Evolutionary conservation across 2,888 invertebrate species (phyloP), one percentile per base, ranked within the genome.

Genomic region (Microctonus brassicae): DNA sequence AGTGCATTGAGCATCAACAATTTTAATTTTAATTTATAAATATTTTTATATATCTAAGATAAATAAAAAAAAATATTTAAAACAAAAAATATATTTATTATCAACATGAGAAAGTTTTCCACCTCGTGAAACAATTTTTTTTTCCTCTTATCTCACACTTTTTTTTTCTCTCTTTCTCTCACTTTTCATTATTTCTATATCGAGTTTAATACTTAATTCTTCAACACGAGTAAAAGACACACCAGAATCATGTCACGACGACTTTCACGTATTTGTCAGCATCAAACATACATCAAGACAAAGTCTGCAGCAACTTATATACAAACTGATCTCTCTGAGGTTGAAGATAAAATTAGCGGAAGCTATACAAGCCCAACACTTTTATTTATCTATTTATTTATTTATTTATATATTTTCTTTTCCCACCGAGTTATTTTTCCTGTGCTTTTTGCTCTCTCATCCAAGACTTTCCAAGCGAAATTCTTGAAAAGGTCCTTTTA

Each of bases 331-430:
- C 65, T 10, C 26, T 13, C 17, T 39, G 57, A 42, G 58, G 66
- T 58, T 39, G 39, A 22, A 55, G 34, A 71, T 73, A 60, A 73
- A 76, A 76, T 76, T 75, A 74, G 69, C 75, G 69, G 73, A 55
- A 71, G 69, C 64, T 60, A 61, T 55, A 24, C 34, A 75, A 17
- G 61, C 72, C 55, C n/a, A n/a, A n/a, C n/a, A n/a, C n/a, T n/a
- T n/a, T n/a, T n/a, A n/a, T n/a, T n/a, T n/a, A n/a, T n/a, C n/a
- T n/a, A 24, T 52, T 39, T 55, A 33, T 42, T 66, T 69, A 72
- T 53, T 60, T 66, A 24, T 53, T 65, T 66, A 47, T 26, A 26
- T 58, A 24, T 57, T 65, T 47, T 58, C 65, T 61, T 55, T 65
- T 73, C 33, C 20, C 9, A 39, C 58, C 17, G 33, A 22, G 29